Base-by-base conservation (phyloP, 2,113 vertebrate genomes). In the Diglossa brunneiventris region DNA sequence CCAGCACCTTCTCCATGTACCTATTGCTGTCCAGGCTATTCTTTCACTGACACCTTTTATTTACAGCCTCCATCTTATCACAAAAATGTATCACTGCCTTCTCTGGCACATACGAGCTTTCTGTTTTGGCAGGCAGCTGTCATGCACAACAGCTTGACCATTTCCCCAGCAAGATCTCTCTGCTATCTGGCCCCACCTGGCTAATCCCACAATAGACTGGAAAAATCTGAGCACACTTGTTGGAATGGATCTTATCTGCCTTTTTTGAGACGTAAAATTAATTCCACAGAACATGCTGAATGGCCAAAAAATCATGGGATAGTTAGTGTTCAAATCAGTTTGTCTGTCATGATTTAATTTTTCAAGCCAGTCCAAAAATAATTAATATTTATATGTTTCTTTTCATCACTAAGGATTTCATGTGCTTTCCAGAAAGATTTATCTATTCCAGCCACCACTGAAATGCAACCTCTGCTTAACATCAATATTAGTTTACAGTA, bases 41-140 rank as follows among this genome's bases (percentile, higher is more conserved):
- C 46, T 92, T 95, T 89, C 92, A 91, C 76, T 75, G 91, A 90
- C 56, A 91, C 10, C 63, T 72, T 94, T 90, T 92, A 39, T 79
- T 85, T 97, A 42, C 61, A 89, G 20, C 6, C 42, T 16, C 39
- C 21, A 73, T 62, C 35, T 69, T 87, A 24, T 31, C 22, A 11
- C 61, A 41, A 58, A 75, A 33, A 18, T 9, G 30, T 78, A 87
- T 87, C 69, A 61, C 17, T 53, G 61, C 22, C 76, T 83, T 92
- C 16, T 91, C 19, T 33, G 35, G 28, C 24, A 14, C 12, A 19
- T 19, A 3, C 0, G 33, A 28, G 26, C 46, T 94, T 58, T 87
- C 78, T 68, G 7, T 66, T 93, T 50, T 91, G 30, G 11, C 19
- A 46, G 78, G 70, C 80, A 72, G n/a, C 47, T 87, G 44, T 56